Conservation (phyloP, 1,140 invertebrate species). For the Neodiprion fabricii region DNA sequence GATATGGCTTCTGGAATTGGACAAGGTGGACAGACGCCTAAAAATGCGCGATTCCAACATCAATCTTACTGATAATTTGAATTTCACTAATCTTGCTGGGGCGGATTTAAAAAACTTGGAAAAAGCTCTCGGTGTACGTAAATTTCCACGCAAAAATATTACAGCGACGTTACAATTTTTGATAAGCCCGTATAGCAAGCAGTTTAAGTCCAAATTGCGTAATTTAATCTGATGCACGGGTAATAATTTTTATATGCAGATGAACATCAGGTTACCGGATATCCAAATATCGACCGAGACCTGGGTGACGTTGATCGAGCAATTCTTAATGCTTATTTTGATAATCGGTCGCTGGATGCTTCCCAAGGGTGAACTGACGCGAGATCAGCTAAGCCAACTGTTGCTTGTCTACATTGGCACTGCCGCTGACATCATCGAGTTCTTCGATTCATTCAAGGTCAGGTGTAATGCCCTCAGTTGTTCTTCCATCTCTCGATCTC, state of each 20-base stretch:
- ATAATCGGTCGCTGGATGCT: slow-evolving; percentile 90
- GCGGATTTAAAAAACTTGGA: slow-evolving; percentile 64
- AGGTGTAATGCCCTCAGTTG: background rate
- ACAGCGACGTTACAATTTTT: background rate
- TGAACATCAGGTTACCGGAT: slow-evolving; percentile 66
- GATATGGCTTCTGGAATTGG: slow-evolving; percentile 84
- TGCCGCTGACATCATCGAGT: slow-evolving; percentile 94
- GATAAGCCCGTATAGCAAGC: no score
- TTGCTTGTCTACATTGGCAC: slow-evolving; percentile 86
- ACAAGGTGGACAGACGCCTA: slow-evolving; percentile 76
- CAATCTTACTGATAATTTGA: slow-evolving; percentile 58
- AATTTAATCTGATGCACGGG: background rate
- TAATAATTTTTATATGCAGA: slow-evolving; percentile 43
- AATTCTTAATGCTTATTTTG: slow-evolving; percentile 86
- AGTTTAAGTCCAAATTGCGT: no score
- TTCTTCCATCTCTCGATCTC: background rate
- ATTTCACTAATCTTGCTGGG: slow-evolving; percentile 58
- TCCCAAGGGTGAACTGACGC: slow-evolving; percentile 86
- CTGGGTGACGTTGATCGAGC: slow-evolving; percentile 88
- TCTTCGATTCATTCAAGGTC: slow-evolving; percentile 91
- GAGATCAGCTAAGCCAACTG: slow-evolving; percentile 91
- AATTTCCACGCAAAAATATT: slow-evolving; percentile 17
- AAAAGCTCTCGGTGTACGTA: slow-evolving; percentile 64
- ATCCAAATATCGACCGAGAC: slow-evolving; percentile 75
- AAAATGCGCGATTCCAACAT: slow-evolving; percentile 62